Conservation (phyloP, 2,797 vertebrate genomes). For the Melanotaenia maccullochi region DNA sequence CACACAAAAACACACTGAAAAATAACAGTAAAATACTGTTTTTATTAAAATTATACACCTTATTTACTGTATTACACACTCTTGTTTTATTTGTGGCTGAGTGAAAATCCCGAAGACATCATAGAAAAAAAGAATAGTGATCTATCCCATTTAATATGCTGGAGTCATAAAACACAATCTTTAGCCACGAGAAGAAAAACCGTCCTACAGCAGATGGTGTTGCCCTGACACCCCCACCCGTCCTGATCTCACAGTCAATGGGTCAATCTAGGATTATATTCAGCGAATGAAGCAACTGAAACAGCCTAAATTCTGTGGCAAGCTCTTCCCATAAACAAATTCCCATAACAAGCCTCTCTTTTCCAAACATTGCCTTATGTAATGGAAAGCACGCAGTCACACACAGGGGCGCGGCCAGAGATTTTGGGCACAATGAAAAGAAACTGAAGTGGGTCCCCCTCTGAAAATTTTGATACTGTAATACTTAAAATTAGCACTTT, state of each 20-base stretch:
- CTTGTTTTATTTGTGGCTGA: too few species aligned
- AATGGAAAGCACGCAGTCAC: constrained; percentile 5
- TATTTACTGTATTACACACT: too few species aligned
- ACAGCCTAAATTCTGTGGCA: constrained; percentile 3
- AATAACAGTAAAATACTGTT: too few species aligned
- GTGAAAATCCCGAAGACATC: not conserved
- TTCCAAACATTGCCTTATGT: not conserved
- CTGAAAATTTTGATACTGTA: too few species aligned
- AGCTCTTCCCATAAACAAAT: not conserved
- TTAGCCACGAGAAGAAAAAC: not conserved
- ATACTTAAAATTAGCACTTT: too few species aligned
- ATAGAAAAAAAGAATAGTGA: not conserved
- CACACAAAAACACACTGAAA: too few species aligned
- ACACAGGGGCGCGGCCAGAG: too few species aligned
- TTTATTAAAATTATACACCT: too few species aligned
- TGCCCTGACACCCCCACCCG: not conserved
- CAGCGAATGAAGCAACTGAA: constrained; percentile 6
- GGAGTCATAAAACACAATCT: not conserved
- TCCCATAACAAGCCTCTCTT: not conserved
- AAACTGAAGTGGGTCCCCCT: too few species aligned
- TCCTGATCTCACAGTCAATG: constrained; percentile 9
- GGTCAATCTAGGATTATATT: constrained; percentile 22
- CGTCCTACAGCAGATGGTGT: constrained; percentile 11
- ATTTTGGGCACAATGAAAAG: too few species aligned
- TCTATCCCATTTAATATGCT: not conserved